Conservation (phyloP, 2,113 vertebrate species). For the Chionis minor region DNA sequence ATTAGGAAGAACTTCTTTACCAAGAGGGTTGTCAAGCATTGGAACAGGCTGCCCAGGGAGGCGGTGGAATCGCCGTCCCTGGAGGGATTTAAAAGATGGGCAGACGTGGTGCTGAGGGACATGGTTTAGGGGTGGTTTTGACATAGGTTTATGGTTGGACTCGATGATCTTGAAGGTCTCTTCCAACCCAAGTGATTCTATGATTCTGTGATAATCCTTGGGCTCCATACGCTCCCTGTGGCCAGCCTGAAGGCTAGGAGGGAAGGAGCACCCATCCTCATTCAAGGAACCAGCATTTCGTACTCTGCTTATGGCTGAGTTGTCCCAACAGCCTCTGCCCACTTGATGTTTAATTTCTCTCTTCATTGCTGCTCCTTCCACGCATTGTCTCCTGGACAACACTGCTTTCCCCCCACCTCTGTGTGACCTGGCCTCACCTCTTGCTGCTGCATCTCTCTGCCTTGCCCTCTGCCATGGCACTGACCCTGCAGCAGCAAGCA, state of each 20-base stretch:
- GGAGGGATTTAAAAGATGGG: no score
- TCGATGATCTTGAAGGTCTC: no score
- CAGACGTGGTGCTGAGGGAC: no score
- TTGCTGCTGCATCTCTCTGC: neutral
- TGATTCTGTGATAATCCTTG: no score
- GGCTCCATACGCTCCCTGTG: neutral
- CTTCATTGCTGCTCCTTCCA: neutral
- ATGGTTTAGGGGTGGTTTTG: no score
- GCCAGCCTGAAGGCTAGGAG: neutral
- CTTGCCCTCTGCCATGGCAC: neutral
- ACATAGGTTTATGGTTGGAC: no score
- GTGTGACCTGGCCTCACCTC: neutral
- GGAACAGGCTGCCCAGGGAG: no score
- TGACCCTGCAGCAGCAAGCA: neutral
- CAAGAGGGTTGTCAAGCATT: no score
- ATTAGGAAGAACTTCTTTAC: no score
- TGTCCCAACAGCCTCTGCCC: neutral
- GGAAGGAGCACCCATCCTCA: neutral
- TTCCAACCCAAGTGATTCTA: no score
- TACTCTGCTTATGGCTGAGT: neutral
- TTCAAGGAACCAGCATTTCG: neutral
- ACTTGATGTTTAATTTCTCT: neutral
- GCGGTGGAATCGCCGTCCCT: no score
- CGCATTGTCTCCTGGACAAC: rapidly evolving
- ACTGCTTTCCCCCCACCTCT: neutral